Evolutionary conservation across 2,113 vertebrate genomes (phyloP), one percentile per base, ranked within the genome.

Genomic region (Calyptomena viridis): DNA sequence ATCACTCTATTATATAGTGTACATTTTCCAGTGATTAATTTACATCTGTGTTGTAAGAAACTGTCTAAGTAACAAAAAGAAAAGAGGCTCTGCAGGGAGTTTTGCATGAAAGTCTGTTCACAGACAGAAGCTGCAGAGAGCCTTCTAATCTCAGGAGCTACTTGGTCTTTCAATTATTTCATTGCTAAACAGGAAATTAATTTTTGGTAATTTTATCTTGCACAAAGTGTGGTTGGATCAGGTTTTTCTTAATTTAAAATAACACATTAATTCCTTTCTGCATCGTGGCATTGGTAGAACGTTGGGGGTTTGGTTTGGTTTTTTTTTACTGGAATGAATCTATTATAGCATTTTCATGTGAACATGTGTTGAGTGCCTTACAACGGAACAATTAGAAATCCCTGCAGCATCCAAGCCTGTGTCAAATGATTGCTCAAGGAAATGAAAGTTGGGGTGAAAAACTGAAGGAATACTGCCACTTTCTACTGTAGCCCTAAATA

Each of bases 171-270:
- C 66, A 79, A n/a, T 92, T 89, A 94, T 84, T 91, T 87, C 74
- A 87, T 31, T 87, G 40, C 40, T 87, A 84, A 89, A 76, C 69
- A 60, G 74, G 77, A 92, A 93, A 95, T 95, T 86, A 94, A 92
- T 91, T 94, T 94, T 75, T 74, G 47, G 49, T 82, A 89, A 82
- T 87, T 95, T 92, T 87, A 75, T 84, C 91, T 86, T 68, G 39
- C n/a, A 91, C 75, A 15, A 84, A 78, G 3, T 37, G 15, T n/a
- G 60, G 16, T 17, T 86, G 62, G 25, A 21, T 35, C 58, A 30
- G 1, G 4, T 8, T 58, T 56, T 69, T 22, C 71, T 69, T 8
- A 47, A 66, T 6, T 64, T 79, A 53, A 75, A 95, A 74, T 47
- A 84, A 53, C 42, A 78, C 35, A 50, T 47, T 31, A 28, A 37